Evolutionary conservation across 1,140 invertebrate genomes (phyloP).

Genomic region (Geopemphigus sp.): DNA sequence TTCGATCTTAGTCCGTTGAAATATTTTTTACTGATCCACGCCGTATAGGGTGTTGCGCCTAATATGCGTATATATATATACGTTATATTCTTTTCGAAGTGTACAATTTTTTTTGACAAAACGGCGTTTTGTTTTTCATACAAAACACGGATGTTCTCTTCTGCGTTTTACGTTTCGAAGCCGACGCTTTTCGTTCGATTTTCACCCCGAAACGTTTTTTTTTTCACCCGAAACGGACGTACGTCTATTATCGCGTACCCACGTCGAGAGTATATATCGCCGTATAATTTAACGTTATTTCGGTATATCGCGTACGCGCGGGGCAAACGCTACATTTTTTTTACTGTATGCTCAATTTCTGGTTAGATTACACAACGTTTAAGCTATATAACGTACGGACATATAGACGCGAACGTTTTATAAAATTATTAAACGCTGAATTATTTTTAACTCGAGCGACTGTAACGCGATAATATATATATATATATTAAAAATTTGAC

Average conservation of each 20-base stretch:
- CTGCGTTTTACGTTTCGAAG: neutral
- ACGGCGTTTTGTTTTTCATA: neutral
- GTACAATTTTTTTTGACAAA: too few relatives aligned
- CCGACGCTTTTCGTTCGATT: neutral
- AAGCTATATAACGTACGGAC: neutral
- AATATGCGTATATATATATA: too few relatives aligned
- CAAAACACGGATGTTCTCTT: neutral
- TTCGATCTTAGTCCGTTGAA: too few relatives aligned
- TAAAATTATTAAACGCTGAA: conserved; percentile 6
- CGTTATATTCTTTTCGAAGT: too few relatives aligned
- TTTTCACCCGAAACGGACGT: neutral
- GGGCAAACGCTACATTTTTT: conserved; percentile 45
- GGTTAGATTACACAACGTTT: conserved; percentile 39
- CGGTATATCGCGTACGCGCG: neutral
- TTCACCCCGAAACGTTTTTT: neutral
- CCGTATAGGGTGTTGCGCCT: too few relatives aligned
- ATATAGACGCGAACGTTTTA: neutral
- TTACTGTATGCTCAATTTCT: conserved; percentile 46
- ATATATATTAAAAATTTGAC: neutral
- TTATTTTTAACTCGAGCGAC: conserved; percentile 25
- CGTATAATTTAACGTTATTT: neutral
- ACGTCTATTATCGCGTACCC: neutral
- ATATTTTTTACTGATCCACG: too few relatives aligned
- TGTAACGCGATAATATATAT: neutral
- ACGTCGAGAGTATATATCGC: conserved; percentile 30